Evolutionary conservation across 2,888 invertebrate genomes (phyloP), one percentile per base, ranked within the genome.

Genomic region (Odontothrips loti): DNA sequence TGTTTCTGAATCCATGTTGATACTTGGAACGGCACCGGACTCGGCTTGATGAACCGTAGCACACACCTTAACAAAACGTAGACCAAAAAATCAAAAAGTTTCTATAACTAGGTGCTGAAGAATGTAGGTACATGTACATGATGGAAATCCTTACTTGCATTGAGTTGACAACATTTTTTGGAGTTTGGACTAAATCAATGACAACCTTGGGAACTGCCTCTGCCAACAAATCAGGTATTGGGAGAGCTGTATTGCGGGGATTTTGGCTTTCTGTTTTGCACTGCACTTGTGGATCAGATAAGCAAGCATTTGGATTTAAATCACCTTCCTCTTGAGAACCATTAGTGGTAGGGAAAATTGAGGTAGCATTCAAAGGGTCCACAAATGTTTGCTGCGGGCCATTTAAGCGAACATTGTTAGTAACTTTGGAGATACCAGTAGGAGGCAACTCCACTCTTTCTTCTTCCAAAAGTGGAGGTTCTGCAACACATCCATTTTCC

Each of bases 341-440:
- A 43, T 75, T 27, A 27, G 68, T 9, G 9, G 68, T 27, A 11
- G 68, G 68, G 23, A 75, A 75, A 12, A 75, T 75, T n/a, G 23
- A 75, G n/a, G 68, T 12, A 23, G 68, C 68, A 75, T 75, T 75
- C 68, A 75, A 75, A 27, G 68, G 68, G 27, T 75, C 68, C 12
- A 27, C 27, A 27, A 75, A 75, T 27, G 8, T 75, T 23, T 75
- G 23, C 23, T 75, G 68, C 10, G 68, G 68, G 9, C 68, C 68
- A 75, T 75, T 75, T 27, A 75, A 75, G 12, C 68, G 68, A 23
- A 75, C 68, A 75, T 75, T 75, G 68, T 75, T 75, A 27, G 68
- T 27, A 75, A 27, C 68, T 75, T 11, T 27, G 4, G 27, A 75
- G 27, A 1, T 17, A 58, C 10, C 58, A 58, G 11, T 43, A 6